Percentiles rank a stretch among this genome's conserved stretches.
These are phyloP conservation scores for Esox lucius DNA, from an alignment of 2,797 vertebrate species.

Conservation along the genomic window DNA sequence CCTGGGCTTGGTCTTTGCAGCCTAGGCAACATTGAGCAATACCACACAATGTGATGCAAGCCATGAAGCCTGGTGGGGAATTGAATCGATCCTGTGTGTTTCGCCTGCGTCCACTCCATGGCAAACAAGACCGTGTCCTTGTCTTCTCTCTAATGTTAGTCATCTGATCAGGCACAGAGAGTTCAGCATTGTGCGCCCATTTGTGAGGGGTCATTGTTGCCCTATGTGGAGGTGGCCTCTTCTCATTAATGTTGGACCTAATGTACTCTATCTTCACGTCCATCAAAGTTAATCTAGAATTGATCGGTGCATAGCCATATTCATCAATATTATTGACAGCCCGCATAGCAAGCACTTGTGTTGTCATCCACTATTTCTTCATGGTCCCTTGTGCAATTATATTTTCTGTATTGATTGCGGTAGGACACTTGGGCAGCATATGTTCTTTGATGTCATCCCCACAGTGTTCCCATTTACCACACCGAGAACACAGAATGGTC, in stretches of 20 bases:
- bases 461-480: too few species aligned
- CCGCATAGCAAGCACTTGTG: background rate
- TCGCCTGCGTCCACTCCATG: slow-evolving; percentile 58
- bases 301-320: too few species aligned
- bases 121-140: slow-evolving; percentile 73
- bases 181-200: slow-evolving; percentile 71
- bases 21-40: slow-evolving; percentile 58
- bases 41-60: slow-evolving; percentile 56
- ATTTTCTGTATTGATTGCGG: background rate
- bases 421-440: background rate
- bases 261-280: slow-evolving; percentile 38
- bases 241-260: slow-evolving; percentile 45
- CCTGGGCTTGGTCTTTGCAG: slow-evolving; percentile 15
- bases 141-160: slow-evolving; percentile 75
- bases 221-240: slow-evolving; percentile 60
- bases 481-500: too few species aligned
- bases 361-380: background rate
- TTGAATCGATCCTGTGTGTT: slow-evolving; percentile 63
- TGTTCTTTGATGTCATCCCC: background rate
- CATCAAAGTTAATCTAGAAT: slow-evolving; percentile 5
- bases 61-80: slow-evolving; percentile 52
- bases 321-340: background rate
- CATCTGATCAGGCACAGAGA: slow-evolving; percentile 76
- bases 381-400: background rate
- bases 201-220: slow-evolving; percentile 75